These are phyloP conservation scores for Myrmecophaga tridactyla DNA, from an alignment of 2,113 vertebrate species.

Conservation along the genomic window DNA sequence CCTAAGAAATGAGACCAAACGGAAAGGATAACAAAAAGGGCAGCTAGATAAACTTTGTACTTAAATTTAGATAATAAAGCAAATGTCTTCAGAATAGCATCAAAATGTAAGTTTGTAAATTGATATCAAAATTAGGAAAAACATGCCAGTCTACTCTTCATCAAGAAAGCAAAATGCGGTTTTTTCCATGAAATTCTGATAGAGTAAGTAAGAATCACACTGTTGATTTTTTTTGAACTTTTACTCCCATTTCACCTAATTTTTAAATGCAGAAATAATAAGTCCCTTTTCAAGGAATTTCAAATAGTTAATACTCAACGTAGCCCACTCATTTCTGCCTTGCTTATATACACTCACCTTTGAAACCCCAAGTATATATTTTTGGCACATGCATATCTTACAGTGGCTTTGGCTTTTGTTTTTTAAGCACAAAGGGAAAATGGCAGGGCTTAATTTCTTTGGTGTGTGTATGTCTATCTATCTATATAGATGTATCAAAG, in stretches of 20 bases:
- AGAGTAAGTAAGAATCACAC: constrained; percentile 45
- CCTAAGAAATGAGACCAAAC: background rate
- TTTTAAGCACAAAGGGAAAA: constrained; percentile 64
- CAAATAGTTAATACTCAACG: constrained; percentile 65
- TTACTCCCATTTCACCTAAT: constrained; percentile 57
- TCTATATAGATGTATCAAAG: constrained; percentile 46
- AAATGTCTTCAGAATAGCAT: constrained; percentile 60
- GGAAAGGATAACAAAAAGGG: constrained; percentile 53
- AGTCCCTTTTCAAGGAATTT: constrained; percentile 75
- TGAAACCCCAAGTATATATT: constrained; percentile 53
- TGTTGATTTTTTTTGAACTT: constrained; percentile 64
- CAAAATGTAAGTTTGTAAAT: constrained; percentile 57
- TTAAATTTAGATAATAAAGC: constrained; percentile 65
- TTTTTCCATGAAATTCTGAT: constrained; percentile 73
- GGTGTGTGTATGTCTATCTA: background rate
- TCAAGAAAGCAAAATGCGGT: constrained; percentile 31
- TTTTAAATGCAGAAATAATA: constrained; percentile 78
- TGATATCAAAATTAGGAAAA: constrained; percentile 51
- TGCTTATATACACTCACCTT: background rate
- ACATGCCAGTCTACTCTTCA: constrained; percentile 16
- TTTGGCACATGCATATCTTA: background rate
- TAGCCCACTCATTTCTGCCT: constrained; percentile 26
- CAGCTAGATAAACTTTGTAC: constrained; percentile 59
- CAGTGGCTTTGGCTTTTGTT: constrained; percentile 46
- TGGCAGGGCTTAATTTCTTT: constrained; percentile 60